Evolutionary conservation across 2,113 vertebrate genomes (phyloP), one percentile per base, ranked within the genome.

Genomic region (Festucalex cinctus): DNA sequence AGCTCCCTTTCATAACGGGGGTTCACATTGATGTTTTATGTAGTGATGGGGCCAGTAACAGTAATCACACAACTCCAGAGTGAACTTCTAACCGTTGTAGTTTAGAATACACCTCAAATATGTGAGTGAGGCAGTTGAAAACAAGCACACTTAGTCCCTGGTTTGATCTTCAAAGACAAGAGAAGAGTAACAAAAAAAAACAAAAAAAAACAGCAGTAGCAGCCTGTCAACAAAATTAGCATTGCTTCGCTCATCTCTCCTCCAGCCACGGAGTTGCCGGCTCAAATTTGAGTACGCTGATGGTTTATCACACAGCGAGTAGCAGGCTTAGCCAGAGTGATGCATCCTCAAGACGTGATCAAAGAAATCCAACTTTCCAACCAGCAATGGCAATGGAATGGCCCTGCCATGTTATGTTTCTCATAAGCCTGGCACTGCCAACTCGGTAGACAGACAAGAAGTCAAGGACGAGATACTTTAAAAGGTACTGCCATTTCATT

Each of bases 181-280:
- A 66, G 67, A 83, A 78, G 74, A 78, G 73, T 5, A 54, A 48
- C 22, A 49, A 49, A 65, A 9, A 7, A 1, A 28, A 44, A n/a
- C n/a, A 70, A 60, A 67, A 68, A 84, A 81, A 79, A 79, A 73
- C 70, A 73, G 77, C 84, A 75, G 86, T 77, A 85, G 86, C 78
- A 87, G 83, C 77, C 81, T 86, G 88, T 88, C 90, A 90, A 88
- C 86, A 91, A 85, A 85, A 91, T 90, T 83, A 85, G 85, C 87
- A 86, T 89, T 70, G 85, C 74, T 69, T 76, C 72, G 75, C 71
- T 75, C 61, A 53, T 85, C 80, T 86, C 75, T 88, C 76, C 82
- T 79, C 71, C 5, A 86, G 76, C 75, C 74, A 65, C 26, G 48
- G 77, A 79, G 76, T 81, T 79, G 76, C 84, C 75, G 74, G 85